Conservation (phyloP, 2,888 invertebrate genomes). For the Pasiphila rectangulata region DNA sequence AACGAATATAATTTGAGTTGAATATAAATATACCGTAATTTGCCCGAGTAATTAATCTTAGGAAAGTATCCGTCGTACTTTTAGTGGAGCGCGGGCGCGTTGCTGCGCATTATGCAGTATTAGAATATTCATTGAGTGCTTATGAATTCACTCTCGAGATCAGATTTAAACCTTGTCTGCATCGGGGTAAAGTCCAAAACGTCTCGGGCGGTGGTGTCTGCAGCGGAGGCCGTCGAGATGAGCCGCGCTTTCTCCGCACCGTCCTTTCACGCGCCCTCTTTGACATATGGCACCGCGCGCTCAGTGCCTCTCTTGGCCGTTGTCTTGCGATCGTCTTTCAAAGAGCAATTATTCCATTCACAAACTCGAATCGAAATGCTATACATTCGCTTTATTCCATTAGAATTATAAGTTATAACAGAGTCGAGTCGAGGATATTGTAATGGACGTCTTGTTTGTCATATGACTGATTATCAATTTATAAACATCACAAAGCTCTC, state of each 20-base stretch:
- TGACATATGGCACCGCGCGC: slow-evolving; percentile 1
- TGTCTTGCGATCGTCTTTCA: too few relatives aligned
- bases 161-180: neutral
- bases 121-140: slow-evolving; percentile 17
- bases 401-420: too few relatives aligned
- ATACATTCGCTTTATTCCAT: too few relatives aligned
- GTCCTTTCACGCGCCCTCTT: slow-evolving; percentile 3
- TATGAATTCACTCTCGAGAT: neutral
- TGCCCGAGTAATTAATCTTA: slow-evolving; percentile 13
- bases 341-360: too few relatives aligned
- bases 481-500: too few relatives aligned
- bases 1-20: slow-evolving; percentile 5
- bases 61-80: slow-evolving; percentile 3
- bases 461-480: too few relatives aligned
- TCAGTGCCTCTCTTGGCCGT: too few relatives aligned
- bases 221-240: neutral
- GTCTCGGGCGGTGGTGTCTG: neutral
- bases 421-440: too few relatives aligned
- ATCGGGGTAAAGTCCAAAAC: neutral
- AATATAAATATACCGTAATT: slow-evolving; percentile 14
- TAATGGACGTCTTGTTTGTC: too few relatives aligned
- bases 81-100: slow-evolving; percentile 6
- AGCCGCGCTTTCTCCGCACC: slow-evolving; percentile 11
- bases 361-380: too few relatives aligned
- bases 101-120: neutral